Base-by-base conservation (phyloP, 2,888 invertebrate genomes). In the Salticus scenicus region DNA sequence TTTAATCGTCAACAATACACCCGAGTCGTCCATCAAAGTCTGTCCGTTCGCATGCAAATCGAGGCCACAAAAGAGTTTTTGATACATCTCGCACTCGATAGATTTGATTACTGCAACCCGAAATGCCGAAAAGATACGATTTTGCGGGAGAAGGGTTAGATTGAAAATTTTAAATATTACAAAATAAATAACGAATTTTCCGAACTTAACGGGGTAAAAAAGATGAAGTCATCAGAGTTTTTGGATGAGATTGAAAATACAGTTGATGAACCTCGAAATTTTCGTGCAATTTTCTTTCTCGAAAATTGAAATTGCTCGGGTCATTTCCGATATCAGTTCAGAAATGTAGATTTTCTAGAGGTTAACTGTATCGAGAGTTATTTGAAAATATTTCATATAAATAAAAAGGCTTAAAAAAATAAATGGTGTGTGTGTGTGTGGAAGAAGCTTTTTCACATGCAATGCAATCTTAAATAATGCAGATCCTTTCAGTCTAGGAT, bases 1-100 rank as follows among this genome's bases (percentile, higher is more conserved):
- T 76, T 82, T 82, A 82, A 82, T 82, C 76, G 82, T 82, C 82
- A 82, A 82, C 82, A 82, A 82, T 64, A 37, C 76, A 37, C 27
- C 20, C 31, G 66, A 57, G 24, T 76, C 82, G 75, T 82, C 71
- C 66, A 82, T 82, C 82, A 82, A 76, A 82, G 82, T 76, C 75
- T 37, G 20, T 4, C 51, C 64, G 51, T 64, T 33, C 67, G 33
- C 30, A 67, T 67, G 51, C 67, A 33, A 70, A 70, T 70, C 17
- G 0, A 27, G 51, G 64, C 82, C 82, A 71, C 82, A 82, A 82
- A 82, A 33, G 71, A 75, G 71, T 42, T 64, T 82, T 82, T 82
- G 82, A 82, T 82, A 51, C 82, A 42, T 66, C 76, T 57, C 57
- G 20, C 24, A 24, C 57, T 57, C 24, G 5, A 57, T 57, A 57